Base-by-base conservation (phyloP, 1,140 invertebrate genomes). In the Conus ventricosus region DNA sequence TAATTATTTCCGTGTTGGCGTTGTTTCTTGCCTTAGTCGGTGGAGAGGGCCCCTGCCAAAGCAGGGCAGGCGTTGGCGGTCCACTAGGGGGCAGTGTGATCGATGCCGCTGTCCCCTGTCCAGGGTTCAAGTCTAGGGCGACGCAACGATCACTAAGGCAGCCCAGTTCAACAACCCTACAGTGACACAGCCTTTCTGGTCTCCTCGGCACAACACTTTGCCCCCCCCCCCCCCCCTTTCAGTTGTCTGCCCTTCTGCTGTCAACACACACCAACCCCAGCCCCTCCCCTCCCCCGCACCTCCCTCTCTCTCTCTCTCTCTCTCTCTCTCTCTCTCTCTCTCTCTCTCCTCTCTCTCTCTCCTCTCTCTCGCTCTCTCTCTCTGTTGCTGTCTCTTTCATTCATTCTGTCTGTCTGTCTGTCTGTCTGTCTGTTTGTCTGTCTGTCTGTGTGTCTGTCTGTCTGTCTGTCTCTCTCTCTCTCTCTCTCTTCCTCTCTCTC, bases 251-350 rank as follows among this genome's bases (percentile, higher is more conserved):
- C n/a, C n/a, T n/a, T n/a, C n/a, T n/a, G n/a, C n/a, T n/a, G n/a
- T n/a, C n/a, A n/a, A n/a, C n/a, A n/a, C n/a, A n/a, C n/a, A n/a
- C n/a, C 51, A 20, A 3, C 20, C 57, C 55, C 84, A 5, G 51
- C 8, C 84, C 60, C 84, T 87, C 85, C 25, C 39, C 17, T 87
- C 86, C 7, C 55, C 63, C 54, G 4, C 0, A 39, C 39, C 54
- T 27, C 60, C 13, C 60, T 55, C 84, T 63, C 60, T 85, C 60
- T 25, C 55, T 55, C 55, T 85, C 60, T 63, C 60, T 63, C 60
- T 63, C 55, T 85, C 60, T 80, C 78, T 80, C 78, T 80, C 78
- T 80, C 3, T 80, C 78, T 80, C 3, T 80, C 78, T 80, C 78
- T 80, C 78, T 80, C 78, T 80, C 78, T 80, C 25, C 25, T 80